Evolutionary conservation across 2,797 vertebrate genomes (phyloP).

Genomic region (Myripristis jacobus): DNA sequence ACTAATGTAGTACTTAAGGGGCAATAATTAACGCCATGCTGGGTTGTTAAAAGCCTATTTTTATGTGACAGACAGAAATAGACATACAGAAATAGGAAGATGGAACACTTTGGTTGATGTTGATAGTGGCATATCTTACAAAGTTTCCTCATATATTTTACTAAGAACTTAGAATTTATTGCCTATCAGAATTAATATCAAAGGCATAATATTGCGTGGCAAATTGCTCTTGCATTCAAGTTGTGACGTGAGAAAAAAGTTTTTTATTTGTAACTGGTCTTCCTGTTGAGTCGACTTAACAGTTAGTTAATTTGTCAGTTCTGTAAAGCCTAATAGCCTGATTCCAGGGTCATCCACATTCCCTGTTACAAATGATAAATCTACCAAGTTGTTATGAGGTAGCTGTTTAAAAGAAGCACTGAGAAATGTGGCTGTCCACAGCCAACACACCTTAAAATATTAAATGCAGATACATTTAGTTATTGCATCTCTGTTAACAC

Average conservation of each 20-base stretch:
- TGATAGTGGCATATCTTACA: constrained; percentile 58
- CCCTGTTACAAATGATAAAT: not conserved
- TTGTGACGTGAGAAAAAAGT: constrained; percentile 25
- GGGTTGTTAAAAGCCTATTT: constrained; percentile 88
- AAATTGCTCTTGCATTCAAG: constrained; percentile 47
- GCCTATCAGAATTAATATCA: constrained; percentile 7
- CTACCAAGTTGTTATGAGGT: not conserved
- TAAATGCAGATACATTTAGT: not conserved
- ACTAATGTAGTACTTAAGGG: constrained; percentile 80
- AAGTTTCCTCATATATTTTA: constrained; percentile 40
- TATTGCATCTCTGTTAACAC: not conserved
- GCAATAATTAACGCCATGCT: constrained; percentile 81
- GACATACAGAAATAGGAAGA: constrained; percentile 83
- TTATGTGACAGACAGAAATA: constrained; percentile 88
- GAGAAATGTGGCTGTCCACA: constrained; percentile 9
- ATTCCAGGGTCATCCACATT: no score
- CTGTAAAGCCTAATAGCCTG: not conserved
- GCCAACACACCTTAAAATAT: not conserved
- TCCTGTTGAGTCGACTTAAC: not conserved
- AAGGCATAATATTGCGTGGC: not conserved
- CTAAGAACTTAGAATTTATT: constrained; percentile 41
- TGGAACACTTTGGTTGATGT: constrained; percentile 73
- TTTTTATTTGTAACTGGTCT: constrained; percentile 1
- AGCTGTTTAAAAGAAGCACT: not conserved
- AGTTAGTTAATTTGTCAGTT: not conserved